Conservation (phyloP, 2,888 invertebrate genomes). For the Cryptophagus acutangulus region DNA sequence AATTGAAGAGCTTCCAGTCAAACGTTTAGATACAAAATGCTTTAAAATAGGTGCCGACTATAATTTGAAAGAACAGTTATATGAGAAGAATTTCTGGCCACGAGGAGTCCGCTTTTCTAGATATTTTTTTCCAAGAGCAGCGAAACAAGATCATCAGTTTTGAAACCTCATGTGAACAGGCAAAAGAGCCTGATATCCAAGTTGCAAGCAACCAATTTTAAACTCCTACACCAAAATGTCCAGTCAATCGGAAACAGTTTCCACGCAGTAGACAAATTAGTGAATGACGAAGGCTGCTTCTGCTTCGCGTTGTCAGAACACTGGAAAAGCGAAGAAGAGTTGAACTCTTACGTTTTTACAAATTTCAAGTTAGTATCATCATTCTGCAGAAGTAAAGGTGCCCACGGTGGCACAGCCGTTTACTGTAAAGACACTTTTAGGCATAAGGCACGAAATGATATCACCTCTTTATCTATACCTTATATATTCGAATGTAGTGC, state of each 20-base stretch:
- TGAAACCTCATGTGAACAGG: not conserved
- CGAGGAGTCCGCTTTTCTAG: constrained; percentile 15
- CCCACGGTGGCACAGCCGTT: constrained; percentile 1
- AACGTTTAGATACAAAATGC: constrained; percentile 9
- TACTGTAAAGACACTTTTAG: not conserved
- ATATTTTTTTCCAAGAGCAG: constrained; percentile 1
- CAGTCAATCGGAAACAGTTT: constrained; percentile 2
- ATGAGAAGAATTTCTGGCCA: constrained; percentile 3
- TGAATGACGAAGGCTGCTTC: not conserved
- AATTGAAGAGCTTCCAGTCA: constrained; percentile 7
- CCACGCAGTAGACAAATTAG: constrained; percentile 2
- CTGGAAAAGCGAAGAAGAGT: constrained; percentile 4
- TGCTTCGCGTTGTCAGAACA: not conserved
- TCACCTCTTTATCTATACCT: not conserved
- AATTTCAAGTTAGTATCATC: not conserved
- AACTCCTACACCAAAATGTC: constrained; percentile 2
- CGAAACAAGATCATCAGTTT: not conserved
- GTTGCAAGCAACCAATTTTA: not conserved
- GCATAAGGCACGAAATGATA: constrained; percentile 2
- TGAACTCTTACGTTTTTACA: not conserved
- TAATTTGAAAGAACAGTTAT: constrained; percentile 7
- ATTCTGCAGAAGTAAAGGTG: constrained; percentile 2
- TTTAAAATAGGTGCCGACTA: constrained; percentile 11
- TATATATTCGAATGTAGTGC: constrained; percentile 4
- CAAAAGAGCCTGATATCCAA: not conserved